Conservation (phyloP, 2,797 vertebrate species). For the Scyliorhinus canicula region DNA sequence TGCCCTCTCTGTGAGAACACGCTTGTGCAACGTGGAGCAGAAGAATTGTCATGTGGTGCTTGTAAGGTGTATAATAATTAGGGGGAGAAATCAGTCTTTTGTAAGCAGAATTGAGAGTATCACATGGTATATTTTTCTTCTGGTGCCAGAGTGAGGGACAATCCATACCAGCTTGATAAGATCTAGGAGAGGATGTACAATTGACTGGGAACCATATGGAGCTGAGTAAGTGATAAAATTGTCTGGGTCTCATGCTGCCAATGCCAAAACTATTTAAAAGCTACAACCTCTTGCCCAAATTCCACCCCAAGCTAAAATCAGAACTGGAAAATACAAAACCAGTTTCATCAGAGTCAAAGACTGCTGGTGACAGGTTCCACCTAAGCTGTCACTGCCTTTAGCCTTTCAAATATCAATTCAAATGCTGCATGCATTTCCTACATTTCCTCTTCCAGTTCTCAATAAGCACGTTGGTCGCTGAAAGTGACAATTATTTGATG, state of each 20-base stretch:
- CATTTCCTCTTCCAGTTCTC: background rate
- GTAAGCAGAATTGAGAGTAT: too few relatives aligned
- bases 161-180: too few relatives aligned
- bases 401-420: background rate
- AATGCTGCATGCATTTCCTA: background rate
- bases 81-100: too few relatives aligned
- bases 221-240: background rate
- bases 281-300: background rate
- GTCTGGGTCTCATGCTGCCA: background rate
- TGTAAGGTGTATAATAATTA: too few relatives aligned
- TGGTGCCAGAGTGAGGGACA: too few relatives aligned
- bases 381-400: background rate
- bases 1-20: too few relatives aligned
- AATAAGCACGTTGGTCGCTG: background rate
- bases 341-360: background rate
- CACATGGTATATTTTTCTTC: too few relatives aligned
- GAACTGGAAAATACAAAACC: background rate
- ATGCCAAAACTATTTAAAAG: background rate
- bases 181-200: background rate
- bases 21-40: too few relatives aligned
- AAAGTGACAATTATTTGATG: too few relatives aligned
- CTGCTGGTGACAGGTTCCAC: background rate
- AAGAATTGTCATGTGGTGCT: too few relatives aligned
- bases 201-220: background rate
- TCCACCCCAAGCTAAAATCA: background rate